Evolutionary conservation across 2,113 vertebrate genomes (phyloP).

Genomic region (Crocuta crocuta): DNA sequence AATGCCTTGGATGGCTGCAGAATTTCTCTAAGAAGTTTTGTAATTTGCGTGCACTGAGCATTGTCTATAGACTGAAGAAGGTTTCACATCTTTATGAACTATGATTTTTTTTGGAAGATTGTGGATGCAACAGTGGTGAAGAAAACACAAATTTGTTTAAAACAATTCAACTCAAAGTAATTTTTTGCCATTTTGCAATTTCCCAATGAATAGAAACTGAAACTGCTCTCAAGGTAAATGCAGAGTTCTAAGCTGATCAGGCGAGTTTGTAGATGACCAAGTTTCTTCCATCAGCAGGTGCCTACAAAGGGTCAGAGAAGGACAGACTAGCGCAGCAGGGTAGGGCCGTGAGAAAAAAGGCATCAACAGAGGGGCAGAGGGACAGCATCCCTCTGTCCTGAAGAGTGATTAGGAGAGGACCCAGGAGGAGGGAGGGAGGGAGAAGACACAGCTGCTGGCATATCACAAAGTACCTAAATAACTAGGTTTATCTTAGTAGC

Average conservation of each 20-base stretch:
- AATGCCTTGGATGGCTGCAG: background rate
- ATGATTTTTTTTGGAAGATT: background rate
- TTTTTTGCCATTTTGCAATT: conserved; percentile 39
- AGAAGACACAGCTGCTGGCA: background rate
- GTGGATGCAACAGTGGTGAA: conserved; percentile 5
- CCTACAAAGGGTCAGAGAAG: background rate
- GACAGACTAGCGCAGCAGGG: background rate
- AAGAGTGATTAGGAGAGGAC: background rate
- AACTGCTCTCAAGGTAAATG: background rate
- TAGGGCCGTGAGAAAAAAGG: background rate
- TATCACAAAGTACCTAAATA: background rate
- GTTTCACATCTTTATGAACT: background rate
- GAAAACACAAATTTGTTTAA: conserved; percentile 55
- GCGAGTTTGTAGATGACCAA: background rate
- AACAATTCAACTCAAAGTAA: conserved; percentile 28
- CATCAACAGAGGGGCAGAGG: background rate
- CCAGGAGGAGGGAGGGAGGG: background rate
- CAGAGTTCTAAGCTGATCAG: background rate
- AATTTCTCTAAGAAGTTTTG: background rate
- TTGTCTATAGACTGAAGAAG: background rate
- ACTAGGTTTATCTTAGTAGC: conserved; percentile 40
- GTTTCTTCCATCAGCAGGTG: background rate
- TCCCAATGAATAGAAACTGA: conserved; percentile 12
- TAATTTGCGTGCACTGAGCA: background rate
- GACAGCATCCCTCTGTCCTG: no score